phyloP scores from a whole-genome alignment of 1,140 invertebrate species.

The Ceratina calcarata region DNA sequence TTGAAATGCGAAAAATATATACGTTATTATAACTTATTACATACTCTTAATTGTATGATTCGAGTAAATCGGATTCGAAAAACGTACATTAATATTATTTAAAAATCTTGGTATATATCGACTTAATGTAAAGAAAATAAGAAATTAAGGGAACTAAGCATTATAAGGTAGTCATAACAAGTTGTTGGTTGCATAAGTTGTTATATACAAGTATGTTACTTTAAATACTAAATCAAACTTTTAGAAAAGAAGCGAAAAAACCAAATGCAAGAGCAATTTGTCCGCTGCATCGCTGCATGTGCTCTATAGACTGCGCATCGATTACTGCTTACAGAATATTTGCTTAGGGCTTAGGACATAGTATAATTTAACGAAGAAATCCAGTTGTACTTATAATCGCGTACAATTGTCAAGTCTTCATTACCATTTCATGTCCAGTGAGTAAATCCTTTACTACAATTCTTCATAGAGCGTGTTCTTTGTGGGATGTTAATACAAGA shows the following conservation, averaged over 20 bases:
- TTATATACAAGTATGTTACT: conserved; percentile 55
- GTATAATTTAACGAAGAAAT: conserved; percentile 37
- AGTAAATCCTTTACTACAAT: conserved; percentile 33
- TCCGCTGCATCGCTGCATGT: conserved; percentile 58
- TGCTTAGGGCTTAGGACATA: conserved; percentile 47
- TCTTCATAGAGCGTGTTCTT: conserved; percentile 29
- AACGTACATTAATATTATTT: conserved; percentile 50
- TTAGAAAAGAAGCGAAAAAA: conserved; percentile 15
- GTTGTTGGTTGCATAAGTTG: conserved; percentile 56
- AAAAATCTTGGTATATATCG: conserved; percentile 53
- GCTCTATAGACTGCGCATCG: conserved; percentile 53
- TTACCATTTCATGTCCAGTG: conserved; percentile 12
- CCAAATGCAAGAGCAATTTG: conserved; percentile 47
- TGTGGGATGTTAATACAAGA: conserved; percentile 46
- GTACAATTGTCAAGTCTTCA: conserved; percentile 39
- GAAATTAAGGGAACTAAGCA: conserved; percentile 46
- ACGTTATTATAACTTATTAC: not conserved
- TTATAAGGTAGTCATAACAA: conserved; percentile 60
- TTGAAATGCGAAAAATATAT: not conserved
- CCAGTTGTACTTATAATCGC: conserved; percentile 23
- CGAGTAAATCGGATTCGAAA: not conserved
- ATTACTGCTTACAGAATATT: conserved; percentile 50
- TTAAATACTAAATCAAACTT: conserved; percentile 61
- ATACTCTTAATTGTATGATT: conserved; percentile 12
- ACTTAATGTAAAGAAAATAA: conserved; percentile 57